A percentile compares a stretch with the other conserved stretches of the same genome.
These are phyloP conservation scores for Paradoxurus hermaphroditus DNA, from an alignment of 2,113 vertebrate genomes.

Conservation along the genomic window DNA sequence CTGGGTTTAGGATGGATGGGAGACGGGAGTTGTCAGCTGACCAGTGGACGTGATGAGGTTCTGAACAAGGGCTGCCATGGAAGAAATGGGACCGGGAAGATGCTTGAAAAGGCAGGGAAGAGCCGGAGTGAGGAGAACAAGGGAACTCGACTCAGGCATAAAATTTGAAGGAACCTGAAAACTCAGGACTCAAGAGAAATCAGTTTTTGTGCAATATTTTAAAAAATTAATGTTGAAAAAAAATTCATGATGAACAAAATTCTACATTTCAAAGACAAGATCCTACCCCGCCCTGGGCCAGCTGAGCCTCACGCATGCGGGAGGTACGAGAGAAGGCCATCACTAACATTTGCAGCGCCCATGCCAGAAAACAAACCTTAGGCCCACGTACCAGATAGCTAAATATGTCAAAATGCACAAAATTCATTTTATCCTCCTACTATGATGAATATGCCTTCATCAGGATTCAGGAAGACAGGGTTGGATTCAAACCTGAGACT, in stretches of 20 bases:
- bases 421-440: neutral
- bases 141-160: neutral
- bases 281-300: neutral
- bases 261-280: neutral
- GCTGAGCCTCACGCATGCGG: neutral
- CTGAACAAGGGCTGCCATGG: neutral
- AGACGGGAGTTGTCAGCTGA: neutral
- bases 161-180: neutral
- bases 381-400: fast-evolving
- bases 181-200: neutral
- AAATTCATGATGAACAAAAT: neutral
- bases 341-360: neutral
- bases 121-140: neutral
- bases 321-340: too few relatives aligned
- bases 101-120: neutral
- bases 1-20: neutral
- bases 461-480: neutral
- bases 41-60: too few relatives aligned
- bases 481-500: neutral
- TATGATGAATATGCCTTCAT: neutral
- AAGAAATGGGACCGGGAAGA: neutral
- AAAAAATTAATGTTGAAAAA: neutral
- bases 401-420: neutral
- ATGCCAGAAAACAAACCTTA: neutral
- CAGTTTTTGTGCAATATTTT: neutral